Percentiles rank a stretch among this genome's conserved stretches.
These are phyloP conservation scores for Anas georgica DNA, from an alignment of 2,797 vertebrate species.

Conservation along the genomic window DNA sequence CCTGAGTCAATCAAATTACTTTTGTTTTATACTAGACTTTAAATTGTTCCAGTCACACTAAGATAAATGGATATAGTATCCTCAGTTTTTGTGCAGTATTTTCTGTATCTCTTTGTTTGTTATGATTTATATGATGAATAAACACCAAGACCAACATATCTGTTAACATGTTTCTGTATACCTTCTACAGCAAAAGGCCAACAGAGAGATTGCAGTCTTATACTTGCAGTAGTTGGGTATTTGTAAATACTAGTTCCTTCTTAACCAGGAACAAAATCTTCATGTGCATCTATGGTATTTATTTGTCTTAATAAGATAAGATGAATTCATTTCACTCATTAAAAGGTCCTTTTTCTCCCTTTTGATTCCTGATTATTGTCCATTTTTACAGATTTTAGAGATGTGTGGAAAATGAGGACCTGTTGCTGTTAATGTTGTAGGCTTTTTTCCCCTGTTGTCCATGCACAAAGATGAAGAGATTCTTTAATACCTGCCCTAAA, in stretches of 20 bases:
- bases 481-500: background rate
- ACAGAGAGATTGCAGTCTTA: background rate
- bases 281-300: background rate
- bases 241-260: background rate
- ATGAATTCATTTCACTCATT: background rate
- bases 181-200: background rate
- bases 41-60: background rate
- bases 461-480: background rate
- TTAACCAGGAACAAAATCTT: background rate
- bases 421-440: background rate
- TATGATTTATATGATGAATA: background rate
- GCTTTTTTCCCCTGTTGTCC: background rate
- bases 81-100: background rate
- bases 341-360: background rate
- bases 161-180: background rate
- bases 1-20: background rate
- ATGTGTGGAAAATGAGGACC: background rate
- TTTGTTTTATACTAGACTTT: background rate
- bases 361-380: background rate
- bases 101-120: background rate
- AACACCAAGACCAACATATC: background rate
- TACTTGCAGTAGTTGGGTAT: too few relatives aligned
- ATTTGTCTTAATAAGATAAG: background rate
- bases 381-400: background rate
- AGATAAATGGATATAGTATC: background rate